Base-by-base conservation (phyloP, 2,888 invertebrate genomes). In the Drosophila greeni region DNA sequence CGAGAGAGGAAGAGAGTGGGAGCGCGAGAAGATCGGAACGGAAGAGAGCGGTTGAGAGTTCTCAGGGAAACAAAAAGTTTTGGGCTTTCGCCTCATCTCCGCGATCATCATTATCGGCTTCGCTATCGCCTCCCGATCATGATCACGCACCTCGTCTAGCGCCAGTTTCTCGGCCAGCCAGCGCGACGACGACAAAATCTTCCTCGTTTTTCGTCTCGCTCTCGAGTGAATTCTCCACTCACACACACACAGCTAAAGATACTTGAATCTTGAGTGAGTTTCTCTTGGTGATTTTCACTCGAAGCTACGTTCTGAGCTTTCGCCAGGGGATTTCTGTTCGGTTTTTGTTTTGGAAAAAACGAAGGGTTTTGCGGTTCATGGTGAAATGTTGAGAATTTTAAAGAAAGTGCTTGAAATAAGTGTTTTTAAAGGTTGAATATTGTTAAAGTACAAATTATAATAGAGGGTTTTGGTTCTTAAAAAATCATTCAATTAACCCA, bases 61-160 rank as follows among this genome's bases (percentile, higher is more conserved):
- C 31, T 42, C 51, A 26, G 34, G 58, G 20, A 70, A 70, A 40
- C 53, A 26, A 84, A 76, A 65, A 79, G 79, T 73, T 79, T 84
- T 70, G 52, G 61, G 61, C 40, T 36, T 52, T 66, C 34, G 61
- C 54, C 61, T 51, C 52, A 70, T 43, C 60, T 69, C 34, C 39
- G 26, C 26, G 54, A 80, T 72, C 62, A 51, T 78, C 72, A 57
- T 48, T 40, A 40, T 67, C 55, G 42, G 43, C 45, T 51, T 72
- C 54, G 47, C 66, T 47, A 65, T 66, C 56, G 42, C 33, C 29
- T 11, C 20, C 31, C 39, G 66, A 68, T 66, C 64, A 52, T 61
- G 66, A 77, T 77, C 82, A 82, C 82, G 82, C 82, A 82, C 76
- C 75, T 76, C 70, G 84, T 57, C 70, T 67, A 84, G 84, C 82